Evolutionary conservation across 2,888 invertebrate species (phyloP).

Genomic region (Xestia sexstrigata): DNA sequence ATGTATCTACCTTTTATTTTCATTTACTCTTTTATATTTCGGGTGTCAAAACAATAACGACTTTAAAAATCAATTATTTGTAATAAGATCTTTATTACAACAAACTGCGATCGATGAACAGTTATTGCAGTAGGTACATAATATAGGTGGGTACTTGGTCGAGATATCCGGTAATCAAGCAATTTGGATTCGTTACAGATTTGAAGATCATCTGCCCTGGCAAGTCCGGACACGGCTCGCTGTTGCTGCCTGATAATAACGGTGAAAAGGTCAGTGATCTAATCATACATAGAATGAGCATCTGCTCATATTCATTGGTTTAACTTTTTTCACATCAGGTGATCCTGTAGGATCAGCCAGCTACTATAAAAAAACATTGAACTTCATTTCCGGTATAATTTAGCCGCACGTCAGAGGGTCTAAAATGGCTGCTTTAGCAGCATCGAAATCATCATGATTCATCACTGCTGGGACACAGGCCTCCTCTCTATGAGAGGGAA

Average conservation of each 20-base stretch:
- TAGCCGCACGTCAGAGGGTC: too few relatives aligned
- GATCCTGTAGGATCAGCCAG: too few relatives aligned
- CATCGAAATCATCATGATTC: too few relatives aligned
- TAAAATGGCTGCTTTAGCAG: too few relatives aligned
- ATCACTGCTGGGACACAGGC: too few relatives aligned
- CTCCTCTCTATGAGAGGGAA: too few relatives aligned
- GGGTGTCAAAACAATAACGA: background rate
- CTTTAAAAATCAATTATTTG: background rate
- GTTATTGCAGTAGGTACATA: background rate
- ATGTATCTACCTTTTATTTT: too few relatives aligned
- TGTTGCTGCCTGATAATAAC: constrained; percentile 95
- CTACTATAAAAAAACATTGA: too few relatives aligned
- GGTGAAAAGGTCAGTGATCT: constrained; percentile 92
- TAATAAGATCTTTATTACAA: background rate
- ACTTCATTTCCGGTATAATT: too few relatives aligned
- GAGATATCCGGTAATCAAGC: constrained; percentile 35
- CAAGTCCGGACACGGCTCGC: constrained; percentile 96
- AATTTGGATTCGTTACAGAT: constrained; percentile 88
- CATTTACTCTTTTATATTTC: background rate
- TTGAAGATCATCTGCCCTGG: constrained; percentile 94
- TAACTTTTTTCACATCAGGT: background rate
- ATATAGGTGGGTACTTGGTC: background rate
- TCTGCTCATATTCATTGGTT: background rate
- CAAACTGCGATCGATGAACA: background rate
- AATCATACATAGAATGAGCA: background rate